Conservation (phyloP, 2,888 invertebrate species). For the Dynastes maya region DNA sequence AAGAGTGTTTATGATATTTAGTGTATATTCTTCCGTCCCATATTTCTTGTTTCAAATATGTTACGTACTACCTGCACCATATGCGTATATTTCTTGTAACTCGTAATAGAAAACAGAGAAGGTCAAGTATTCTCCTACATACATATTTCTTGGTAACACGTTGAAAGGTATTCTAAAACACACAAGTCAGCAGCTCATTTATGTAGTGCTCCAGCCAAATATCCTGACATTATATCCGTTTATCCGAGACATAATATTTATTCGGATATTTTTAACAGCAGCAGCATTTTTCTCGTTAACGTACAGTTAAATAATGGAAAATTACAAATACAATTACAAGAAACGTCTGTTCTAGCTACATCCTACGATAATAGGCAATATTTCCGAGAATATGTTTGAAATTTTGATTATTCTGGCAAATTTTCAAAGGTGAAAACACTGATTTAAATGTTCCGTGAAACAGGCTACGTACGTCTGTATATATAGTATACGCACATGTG, state of each 20-base stretch:
- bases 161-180: conserved; percentile 5
- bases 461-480: not conserved
- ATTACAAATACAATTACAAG: conserved; percentile 17
- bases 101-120: not conserved
- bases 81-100: not conserved
- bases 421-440: conserved; percentile 24
- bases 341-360: not conserved
- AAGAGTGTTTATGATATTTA: too few species aligned
- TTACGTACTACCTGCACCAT: not conserved
- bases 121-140: not conserved
- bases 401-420: conserved; percentile 36
- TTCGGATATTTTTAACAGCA: conserved; percentile 16
- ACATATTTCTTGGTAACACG: not conserved
- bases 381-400: conserved; percentile 29
- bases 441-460: conserved; percentile 23
- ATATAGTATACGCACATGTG: not conserved
- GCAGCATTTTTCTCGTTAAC: conserved; percentile 14
- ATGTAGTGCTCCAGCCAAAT: not conserved
- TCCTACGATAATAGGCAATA: conserved; percentile 15
- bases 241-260: conserved; percentile 27
- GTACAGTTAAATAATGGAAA: conserved; percentile 7
- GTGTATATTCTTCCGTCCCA: too few species aligned
- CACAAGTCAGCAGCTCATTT: not conserved
- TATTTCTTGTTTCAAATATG: too few species aligned
- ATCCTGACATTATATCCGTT: conserved; percentile 4